phyloP scores from a whole-genome alignment of 2,797 vertebrate species.

The Alectoris magna region DNA sequence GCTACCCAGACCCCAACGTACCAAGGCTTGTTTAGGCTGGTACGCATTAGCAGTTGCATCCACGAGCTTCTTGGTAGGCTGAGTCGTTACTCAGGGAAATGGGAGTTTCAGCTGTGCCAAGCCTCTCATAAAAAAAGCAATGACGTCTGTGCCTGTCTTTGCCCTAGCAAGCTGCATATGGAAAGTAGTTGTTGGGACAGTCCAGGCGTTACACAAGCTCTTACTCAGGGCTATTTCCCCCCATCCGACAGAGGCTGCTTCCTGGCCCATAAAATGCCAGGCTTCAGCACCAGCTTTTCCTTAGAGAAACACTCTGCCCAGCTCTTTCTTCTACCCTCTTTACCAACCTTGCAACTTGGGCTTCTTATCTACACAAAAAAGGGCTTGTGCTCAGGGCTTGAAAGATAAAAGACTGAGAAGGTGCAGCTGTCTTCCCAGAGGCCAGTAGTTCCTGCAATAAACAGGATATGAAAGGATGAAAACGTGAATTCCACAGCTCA shows the following conservation, averaged over 20 bases:
- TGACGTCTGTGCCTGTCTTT: background rate
- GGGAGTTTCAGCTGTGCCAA: background rate
- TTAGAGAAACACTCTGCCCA: background rate
- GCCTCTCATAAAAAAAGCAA: background rate
- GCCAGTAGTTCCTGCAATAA: background rate
- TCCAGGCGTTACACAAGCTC: background rate
- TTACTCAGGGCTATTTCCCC: background rate
- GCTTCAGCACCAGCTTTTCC: background rate
- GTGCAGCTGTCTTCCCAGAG: background rate
- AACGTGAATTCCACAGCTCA: background rate
- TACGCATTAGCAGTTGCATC: background rate
- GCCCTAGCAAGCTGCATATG: background rate
- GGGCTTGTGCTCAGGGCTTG: background rate
- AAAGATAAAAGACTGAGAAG: background rate
- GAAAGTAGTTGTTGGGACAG: background rate
- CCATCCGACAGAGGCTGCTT: background rate
- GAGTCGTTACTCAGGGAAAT: background rate
- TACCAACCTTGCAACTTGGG: background rate
- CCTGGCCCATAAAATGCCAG: background rate
- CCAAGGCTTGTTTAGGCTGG: accelerated
- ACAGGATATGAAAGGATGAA: background rate
- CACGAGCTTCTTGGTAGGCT: accelerated
- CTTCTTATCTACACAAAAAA: background rate
- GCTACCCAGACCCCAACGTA: accelerated
- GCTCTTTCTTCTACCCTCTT: background rate